Evolutionary conservation across 2,113 vertebrate genomes (phyloP).

Genomic region (Microtus oregoni): DNA sequence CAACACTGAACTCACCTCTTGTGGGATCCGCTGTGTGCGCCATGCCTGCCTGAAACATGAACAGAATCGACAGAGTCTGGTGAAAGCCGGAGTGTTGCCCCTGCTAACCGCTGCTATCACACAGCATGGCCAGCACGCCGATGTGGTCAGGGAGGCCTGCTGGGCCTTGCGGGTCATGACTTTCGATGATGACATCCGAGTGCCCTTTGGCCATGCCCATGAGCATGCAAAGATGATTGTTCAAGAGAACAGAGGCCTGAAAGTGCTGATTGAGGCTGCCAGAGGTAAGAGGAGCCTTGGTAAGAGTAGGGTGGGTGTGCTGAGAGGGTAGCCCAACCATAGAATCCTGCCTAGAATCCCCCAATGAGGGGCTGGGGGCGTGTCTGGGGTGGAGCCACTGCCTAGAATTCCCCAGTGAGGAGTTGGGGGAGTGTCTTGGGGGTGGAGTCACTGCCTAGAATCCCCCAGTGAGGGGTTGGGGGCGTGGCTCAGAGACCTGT

Average conservation of each 20-base stretch:
- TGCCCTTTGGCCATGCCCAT: slow-evolving; percentile 94
- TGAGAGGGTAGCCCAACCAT: not conserved
- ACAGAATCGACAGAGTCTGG: slow-evolving; percentile 93
- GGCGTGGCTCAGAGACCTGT: not conserved
- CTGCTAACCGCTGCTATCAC: slow-evolving; percentile 87
- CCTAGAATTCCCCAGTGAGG: not conserved
- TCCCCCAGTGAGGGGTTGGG: not conserved
- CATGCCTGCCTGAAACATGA: slow-evolving; percentile 95
- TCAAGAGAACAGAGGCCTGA: slow-evolving; percentile 91
- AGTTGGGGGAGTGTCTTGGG: too few relatives aligned
- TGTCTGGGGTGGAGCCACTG: not conserved
- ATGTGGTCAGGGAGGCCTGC: slow-evolving; percentile 90
- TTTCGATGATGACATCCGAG: slow-evolving; percentile 95
- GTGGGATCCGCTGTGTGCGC: slow-evolving; percentile 86
- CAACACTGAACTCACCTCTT: slow-evolving; percentile 77
- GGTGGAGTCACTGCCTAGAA: not conserved
- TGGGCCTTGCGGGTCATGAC: slow-evolving; percentile 93
- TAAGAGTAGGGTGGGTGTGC: not conserved
- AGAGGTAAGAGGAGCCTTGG: slow-evolving; percentile 88
- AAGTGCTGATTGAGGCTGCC: slow-evolving; percentile 92
- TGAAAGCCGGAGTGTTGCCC: slow-evolving; percentile 88
- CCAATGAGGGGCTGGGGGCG: not conserved
- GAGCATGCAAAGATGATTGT: slow-evolving; percentile 96
- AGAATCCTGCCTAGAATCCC: not conserved
- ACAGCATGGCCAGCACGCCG: slow-evolving; percentile 80